Evolutionary conservation across 2,113 vertebrate genomes (phyloP).

Genomic region (Martes martes): DNA sequence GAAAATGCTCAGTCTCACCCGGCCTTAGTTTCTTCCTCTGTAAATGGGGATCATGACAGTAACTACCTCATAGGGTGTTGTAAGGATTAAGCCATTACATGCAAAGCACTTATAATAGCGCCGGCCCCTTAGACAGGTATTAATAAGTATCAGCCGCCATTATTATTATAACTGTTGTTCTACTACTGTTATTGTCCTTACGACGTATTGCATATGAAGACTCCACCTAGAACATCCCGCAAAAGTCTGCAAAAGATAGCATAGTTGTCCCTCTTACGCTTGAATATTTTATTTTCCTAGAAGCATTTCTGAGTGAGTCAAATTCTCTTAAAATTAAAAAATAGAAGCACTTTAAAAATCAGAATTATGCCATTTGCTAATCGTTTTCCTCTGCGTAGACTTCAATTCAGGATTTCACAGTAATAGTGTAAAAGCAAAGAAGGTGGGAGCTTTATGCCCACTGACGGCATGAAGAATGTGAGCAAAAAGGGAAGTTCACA

Average conservation of each 20-base stretch:
- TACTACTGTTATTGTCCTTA: background rate
- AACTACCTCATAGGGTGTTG: background rate
- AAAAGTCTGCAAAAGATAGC: background rate
- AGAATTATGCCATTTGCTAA: background rate
- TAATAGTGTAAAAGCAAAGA: background rate
- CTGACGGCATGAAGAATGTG: background rate
- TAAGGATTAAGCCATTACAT: constrained; percentile 2
- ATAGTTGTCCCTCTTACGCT: background rate
- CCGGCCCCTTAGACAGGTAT: background rate
- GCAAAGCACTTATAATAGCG: background rate
- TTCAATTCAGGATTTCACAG: background rate
- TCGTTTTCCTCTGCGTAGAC: background rate
- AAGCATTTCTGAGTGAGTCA: constrained; percentile 19
- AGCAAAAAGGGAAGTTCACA: background rate
- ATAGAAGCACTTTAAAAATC: background rate
- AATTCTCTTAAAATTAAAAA: constrained; percentile 43
- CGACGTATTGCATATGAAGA: background rate
- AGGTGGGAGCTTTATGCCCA: background rate
- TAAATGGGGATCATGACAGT: background rate
- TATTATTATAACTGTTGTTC: background rate
- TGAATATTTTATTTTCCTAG: background rate
- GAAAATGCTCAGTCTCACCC: background rate
- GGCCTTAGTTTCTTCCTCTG: background rate
- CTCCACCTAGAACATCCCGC: background rate
- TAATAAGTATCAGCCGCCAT: background rate